A percentile compares a stretch with the other conserved stretches of the same genome.
Evolutionary conservation across 1,140 invertebrate species (phyloP).

Genomic region (Bicyclus anynana): DNA sequence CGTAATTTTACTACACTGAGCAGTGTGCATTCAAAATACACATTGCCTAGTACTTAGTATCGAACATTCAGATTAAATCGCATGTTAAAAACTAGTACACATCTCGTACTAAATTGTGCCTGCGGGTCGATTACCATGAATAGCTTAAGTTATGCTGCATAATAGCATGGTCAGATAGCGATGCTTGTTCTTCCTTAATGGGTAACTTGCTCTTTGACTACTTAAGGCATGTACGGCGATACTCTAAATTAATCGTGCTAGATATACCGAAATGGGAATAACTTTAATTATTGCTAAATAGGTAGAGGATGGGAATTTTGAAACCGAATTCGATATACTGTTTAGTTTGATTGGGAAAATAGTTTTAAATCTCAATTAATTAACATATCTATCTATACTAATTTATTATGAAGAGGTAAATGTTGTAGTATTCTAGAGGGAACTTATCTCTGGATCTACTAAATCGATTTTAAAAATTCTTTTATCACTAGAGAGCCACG

Average conservation of each 20-base stretch:
- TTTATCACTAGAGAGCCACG: too few species aligned
- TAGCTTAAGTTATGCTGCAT: not conserved
- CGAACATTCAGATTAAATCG: not conserved
- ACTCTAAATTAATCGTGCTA: not conserved
- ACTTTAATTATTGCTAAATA: not conserved
- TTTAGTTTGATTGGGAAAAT: too few species aligned
- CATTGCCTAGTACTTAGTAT: not conserved
- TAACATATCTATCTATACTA: too few species aligned
- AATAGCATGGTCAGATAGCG: not conserved
- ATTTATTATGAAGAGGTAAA: too few species aligned
- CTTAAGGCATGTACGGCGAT: not conserved
- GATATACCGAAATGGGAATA: not conserved
- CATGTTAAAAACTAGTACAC: not conserved
- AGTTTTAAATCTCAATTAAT: too few species aligned
- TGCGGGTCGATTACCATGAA: not conserved
- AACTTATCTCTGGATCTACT: too few species aligned
- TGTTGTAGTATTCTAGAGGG: too few species aligned
- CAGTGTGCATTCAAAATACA: too few species aligned
- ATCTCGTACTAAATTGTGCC: not conserved
- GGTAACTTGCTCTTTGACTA: not conserved
- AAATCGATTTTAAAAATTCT: too few species aligned
- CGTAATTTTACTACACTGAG: too few species aligned
- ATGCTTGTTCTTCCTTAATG: not conserved
- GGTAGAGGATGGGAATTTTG: not conserved
- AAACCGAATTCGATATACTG: too few species aligned